Base-by-base conservation (phyloP, 2,113 vertebrate genomes). In the Hypomesus transpacificus region DNA sequence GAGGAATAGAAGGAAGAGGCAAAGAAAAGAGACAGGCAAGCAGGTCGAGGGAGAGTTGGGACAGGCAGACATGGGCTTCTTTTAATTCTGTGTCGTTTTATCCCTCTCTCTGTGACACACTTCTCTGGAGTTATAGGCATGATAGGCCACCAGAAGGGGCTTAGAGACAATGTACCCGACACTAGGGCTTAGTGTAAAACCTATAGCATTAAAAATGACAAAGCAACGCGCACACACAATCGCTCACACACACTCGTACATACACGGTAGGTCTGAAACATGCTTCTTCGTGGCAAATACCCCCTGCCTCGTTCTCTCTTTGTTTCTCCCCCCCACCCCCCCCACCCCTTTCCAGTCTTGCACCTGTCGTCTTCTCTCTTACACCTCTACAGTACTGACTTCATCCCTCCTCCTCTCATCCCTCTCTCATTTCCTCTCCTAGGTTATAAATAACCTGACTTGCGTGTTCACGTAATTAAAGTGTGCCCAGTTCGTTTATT, bases 101-200 rank as follows among this genome's bases (percentile, higher is more conserved):
- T 78, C 65, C 20, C 52, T 68, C 24, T 53, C 58, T 39, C 56
- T 39, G 71, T 46, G 39, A 46, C 39, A 46, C 69, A 66, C 62
- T 74, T 76, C 62, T 76, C 70, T 57, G 51, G 22, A 60, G 46
- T 70, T 75, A 76, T 72, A 76, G 60, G 51, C 60, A 61, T 79
- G 71, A 74, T 69, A 79, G 71, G 71, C 69, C 68, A 83, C 68
- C 87, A 87, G 83, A 88, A 87, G 83, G 78, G 74, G 86, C 74
- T 89, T 88, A 88, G 65, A 73, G 62, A 84, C 84, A 82, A 82
- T 82, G 74, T 67, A 79, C 75, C 34, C 17, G 22, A 80, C 74
- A 85, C 71, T 66, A 80, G 54, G 71, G 78, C 78, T 72, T 81
- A 86, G 78, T 62, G 71, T 84, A 81, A 75, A 71, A 66, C 72